phyloP scores from a whole-genome alignment of 2,888 invertebrate species.

The Phoenoteleia sp. region DNA sequence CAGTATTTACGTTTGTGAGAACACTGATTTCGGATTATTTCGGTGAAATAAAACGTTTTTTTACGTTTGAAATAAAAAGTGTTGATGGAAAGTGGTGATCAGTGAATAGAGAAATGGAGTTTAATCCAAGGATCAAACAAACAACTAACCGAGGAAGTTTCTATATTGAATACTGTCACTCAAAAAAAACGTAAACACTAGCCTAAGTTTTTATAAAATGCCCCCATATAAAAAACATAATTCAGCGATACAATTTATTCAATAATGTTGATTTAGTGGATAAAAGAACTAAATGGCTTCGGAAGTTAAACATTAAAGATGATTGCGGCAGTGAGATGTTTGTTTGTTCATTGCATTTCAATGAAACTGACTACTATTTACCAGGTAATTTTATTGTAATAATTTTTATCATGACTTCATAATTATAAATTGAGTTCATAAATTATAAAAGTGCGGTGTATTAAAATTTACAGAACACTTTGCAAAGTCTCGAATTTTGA shows the following conservation, averaged over 20 bases:
- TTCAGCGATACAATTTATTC: constrained; percentile 6
- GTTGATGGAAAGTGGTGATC: too few relatives aligned
- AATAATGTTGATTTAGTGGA: neutral
- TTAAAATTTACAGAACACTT: neutral
- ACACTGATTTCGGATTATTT: too few relatives aligned
- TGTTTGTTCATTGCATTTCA: constrained; percentile 12
- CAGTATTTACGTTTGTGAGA: neutral
- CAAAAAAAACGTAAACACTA: constrained; percentile 6
- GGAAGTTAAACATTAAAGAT: neutral
- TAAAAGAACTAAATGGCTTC: constrained; percentile 23
- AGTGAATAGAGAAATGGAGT: too few relatives aligned
- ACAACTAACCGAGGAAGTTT: constrained; percentile 1
- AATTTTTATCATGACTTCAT: neutral
- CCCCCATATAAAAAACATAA: neutral
- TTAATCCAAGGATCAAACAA: neutral
- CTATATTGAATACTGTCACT: constrained; percentile 5
- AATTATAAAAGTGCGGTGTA: too few relatives aligned
- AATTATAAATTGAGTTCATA: too few relatives aligned
- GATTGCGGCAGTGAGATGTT: neutral
- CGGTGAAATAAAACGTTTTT: too few relatives aligned
- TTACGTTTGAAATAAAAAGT: too few relatives aligned
- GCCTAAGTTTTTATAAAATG: constrained; percentile 6
- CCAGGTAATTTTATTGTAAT: constrained; percentile 24
- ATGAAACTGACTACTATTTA: constrained; percentile 15
- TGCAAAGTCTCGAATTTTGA: constrained; percentile 3